Evolutionary conservation across 2,113 vertebrate species (phyloP), one percentile per base, ranked within the genome.

Genomic region (Cryptomyrus ogoouensis): DNA sequence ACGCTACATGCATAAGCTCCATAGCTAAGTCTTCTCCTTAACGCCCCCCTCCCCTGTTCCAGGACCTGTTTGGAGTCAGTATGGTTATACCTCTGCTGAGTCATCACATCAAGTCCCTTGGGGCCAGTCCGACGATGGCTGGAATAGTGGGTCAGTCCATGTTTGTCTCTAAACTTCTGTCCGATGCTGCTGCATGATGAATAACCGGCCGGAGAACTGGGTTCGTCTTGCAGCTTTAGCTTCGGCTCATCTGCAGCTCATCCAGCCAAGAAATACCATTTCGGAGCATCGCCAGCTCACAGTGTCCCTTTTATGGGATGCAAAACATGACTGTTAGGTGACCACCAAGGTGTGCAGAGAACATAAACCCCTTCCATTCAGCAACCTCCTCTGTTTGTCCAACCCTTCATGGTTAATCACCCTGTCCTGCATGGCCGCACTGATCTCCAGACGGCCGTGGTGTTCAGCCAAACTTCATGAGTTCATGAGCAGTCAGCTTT

Each of bases 11-110:
- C 13, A 3, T 77, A 39, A 39, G 3, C 3, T 31, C 27, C 70
- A 15, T 42, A 31, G 52, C n/a, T 87, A 13, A 89, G 47, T n/a
- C 85, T 19, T 74, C 31, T 62, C 24, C 56, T 62, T 62, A n/a
- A 58, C 53, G 5, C 27, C 19, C n/a, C 31, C 88, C 17, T 1
- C 12, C 47, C 49, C 2, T n/a, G 9, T 49, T 93, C 89, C 93
- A 99, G 98, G 98, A 99, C 91, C 94, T 99, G 92, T 99, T 99
- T 94, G 98, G 97, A 89, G 98, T 99, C 91, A 99, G 98, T 94
- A 97, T 99, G 97, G 96, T 99, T 83, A 96, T 99, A 89, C 98
- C 98, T 50, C 94, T 99, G 92, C 93, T 99, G 94, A 98, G 95
- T 91, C 97, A 97, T 94, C 98, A 98, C 31, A 95, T 98, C 89